Percentiles rank a stretch among this genome's conserved stretches.
phyloP scores from a whole-genome alignment of 92 coral and sea anemone species.

The Siderastrea radians region DNA sequence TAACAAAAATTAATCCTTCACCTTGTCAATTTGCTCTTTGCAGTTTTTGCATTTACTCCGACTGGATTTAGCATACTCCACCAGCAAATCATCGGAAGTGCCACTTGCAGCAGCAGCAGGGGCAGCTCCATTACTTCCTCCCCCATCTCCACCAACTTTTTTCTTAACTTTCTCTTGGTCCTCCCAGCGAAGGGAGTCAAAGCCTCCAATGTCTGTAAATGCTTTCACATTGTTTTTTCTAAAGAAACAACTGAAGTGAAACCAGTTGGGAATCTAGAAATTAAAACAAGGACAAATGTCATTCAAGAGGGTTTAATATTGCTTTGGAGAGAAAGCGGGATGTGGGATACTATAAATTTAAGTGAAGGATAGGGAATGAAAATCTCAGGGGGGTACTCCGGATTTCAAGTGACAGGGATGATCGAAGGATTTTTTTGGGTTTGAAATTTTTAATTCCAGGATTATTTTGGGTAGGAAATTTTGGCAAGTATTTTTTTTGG shows the following conservation, averaged over 20 bases:
- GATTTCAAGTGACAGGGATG: too few relatives aligned
- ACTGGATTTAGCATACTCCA: slow-evolving; percentile 97
- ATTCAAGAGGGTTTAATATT: too few relatives aligned
- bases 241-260: slow-evolving; percentile 94
- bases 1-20: background rate
- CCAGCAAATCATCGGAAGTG: slow-evolving; percentile 62
- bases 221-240: slow-evolving; percentile 67
- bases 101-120: slow-evolving; percentile 39
- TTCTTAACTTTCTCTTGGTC: slow-evolving; percentile 88
- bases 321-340: too few relatives aligned
- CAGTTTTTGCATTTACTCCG: slow-evolving; percentile 96
- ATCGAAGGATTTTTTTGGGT: too few relatives aligned
- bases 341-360: too few relatives aligned
- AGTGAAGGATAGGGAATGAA: too few relatives aligned
- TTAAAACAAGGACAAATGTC: background rate
- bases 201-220: slow-evolving; percentile 79
- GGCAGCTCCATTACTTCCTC: slow-evolving; percentile 25
- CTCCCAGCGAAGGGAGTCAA: slow-evolving; percentile 95
- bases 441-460: too few relatives aligned
- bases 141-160: slow-evolving; percentile 61
- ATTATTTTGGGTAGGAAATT: too few relatives aligned
- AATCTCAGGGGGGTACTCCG: too few relatives aligned
- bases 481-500: too few relatives aligned
- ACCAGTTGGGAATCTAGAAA: slow-evolving; percentile 95
- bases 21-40: slow-evolving; percentile 94